Base-by-base conservation (phyloP, 2,113 vertebrate genomes). In the Ceuthmochares aereus region DNA sequence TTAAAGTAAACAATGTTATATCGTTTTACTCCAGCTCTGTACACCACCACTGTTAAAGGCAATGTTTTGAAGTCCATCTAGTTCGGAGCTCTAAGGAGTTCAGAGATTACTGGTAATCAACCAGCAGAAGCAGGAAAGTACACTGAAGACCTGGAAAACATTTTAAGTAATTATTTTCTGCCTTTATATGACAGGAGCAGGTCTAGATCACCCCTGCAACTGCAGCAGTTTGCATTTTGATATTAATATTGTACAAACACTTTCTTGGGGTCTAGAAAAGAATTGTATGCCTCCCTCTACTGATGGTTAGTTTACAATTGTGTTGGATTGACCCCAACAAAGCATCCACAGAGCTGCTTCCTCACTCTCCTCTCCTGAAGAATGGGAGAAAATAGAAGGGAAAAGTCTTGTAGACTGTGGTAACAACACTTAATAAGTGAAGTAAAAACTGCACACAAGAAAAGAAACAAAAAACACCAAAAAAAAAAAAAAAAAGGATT, bases 151-250 rank as follows among this genome's bases (percentile, higher is more conserved):
- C 0, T 49, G 12, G 22, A 89, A 81, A 74, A 77, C n/a, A 58
- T 45, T 87, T 63, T 3, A 10, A 75, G 52, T 15, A 56, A 51
- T 45, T 74, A 49, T 59, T 36, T 94, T 55, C 69, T 19, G 5
- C 37, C 34, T 64, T 43, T 55, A 20, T 78, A 25, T 0, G 0
- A 63, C n/a, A 58, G 42, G 27, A 12, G 7, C 1, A 4, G n/a
- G 69, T 32, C 36, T 49, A 74, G 36, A 45, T 8, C 18, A 62
- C 22, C 77, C 37, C 22, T 6, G 12, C 42, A 92, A 74, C 20
- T 59, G 30, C 29, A 76, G 14, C 3, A 2, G 0, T 60, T 59
- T 34, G 37, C 29, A 63, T 56, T 90, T 67, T 26, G 45, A 3
- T 47, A 69, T 43, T 70, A 76, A 18, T 27, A 62, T 8, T 11